Conservation (phyloP, 2,797 vertebrate species). For the Sphaeramia orbicularis region DNA sequence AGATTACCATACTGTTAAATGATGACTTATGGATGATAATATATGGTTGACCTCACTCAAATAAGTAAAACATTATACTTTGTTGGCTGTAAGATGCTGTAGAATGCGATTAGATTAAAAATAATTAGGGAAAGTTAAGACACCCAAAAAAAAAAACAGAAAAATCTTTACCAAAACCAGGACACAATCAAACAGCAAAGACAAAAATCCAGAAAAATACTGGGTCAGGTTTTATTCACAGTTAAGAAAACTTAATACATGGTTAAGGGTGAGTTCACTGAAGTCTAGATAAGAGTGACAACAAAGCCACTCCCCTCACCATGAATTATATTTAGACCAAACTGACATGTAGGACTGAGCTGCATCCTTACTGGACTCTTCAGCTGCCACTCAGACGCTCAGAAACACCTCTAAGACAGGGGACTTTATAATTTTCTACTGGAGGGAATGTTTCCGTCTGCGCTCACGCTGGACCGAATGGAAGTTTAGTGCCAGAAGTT, state of each 20-base stretch:
- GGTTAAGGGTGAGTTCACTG: slow-evolving; percentile 57
- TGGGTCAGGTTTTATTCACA: too few species aligned
- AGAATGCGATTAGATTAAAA: too few species aligned
- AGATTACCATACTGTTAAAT: too few species aligned
- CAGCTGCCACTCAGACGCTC: slow-evolving; percentile 72
- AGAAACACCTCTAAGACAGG: slow-evolving; percentile 59
- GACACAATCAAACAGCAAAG: too few species aligned
- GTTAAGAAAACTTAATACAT: slow-evolving; percentile 5
- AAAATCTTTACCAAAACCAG: too few species aligned
- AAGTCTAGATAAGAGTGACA: slow-evolving; percentile 54
- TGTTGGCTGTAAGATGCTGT: too few species aligned
- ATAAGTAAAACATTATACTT: too few species aligned
- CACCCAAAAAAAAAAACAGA: too few species aligned
- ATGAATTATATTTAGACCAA: slow-evolving; percentile 80
- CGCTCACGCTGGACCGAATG: slow-evolving; percentile 22
- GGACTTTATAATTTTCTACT: slow-evolving; percentile 53
- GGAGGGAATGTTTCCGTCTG: slow-evolving; percentile 46
- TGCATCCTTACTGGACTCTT: slow-evolving; percentile 73
- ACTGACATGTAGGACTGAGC: slow-evolving; percentile 59
- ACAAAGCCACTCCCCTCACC: slow-evolving; percentile 67
- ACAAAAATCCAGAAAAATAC: too few species aligned
- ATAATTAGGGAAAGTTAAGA: too few species aligned
- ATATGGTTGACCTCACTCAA: too few species aligned
- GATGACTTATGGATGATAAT: too few species aligned
- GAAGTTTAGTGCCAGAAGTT: slow-evolving; percentile 15